Evolutionary conservation across 2,797 vertebrate genomes (phyloP).

Genomic region (Nyctibius grandis): DNA sequence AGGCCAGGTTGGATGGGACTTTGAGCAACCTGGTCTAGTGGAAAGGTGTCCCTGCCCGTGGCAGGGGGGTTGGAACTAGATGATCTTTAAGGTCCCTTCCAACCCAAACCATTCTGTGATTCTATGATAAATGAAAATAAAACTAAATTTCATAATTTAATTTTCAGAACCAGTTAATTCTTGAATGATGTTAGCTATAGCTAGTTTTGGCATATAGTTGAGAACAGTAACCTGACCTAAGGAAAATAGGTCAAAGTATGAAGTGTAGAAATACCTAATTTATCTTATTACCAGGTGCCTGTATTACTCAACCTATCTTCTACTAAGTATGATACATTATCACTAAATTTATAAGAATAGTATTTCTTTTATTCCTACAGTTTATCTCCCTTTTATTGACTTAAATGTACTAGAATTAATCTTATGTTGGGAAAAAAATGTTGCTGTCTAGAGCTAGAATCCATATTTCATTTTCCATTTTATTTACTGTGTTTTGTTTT

Average conservation of each 20-base stretch:
- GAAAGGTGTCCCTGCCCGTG: no score
- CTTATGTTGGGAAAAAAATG: background rate
- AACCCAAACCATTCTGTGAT: no score
- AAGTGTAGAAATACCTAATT: background rate
- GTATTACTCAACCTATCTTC: background rate
- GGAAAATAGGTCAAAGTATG: background rate
- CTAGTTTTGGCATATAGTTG: background rate
- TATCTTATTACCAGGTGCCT: background rate
- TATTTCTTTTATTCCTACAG: background rate
- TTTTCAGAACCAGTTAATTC: background rate
- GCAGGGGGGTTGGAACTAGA: no score
- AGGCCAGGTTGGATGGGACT: no score
- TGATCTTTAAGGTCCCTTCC: no score
- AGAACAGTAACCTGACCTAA: background rate
- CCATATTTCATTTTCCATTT: background rate
- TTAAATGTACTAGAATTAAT: background rate
- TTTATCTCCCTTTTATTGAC: background rate
- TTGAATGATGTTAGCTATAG: background rate
- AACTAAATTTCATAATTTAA: background rate
- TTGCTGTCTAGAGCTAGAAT: background rate
- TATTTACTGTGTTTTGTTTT: background rate
- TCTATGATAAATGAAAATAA: background rate
- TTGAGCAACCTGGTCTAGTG: no score
- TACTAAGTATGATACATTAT: background rate
- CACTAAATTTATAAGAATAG: background rate